Conservation (phyloP, 2,113 vertebrate species). For the Phainopepla nitens region DNA sequence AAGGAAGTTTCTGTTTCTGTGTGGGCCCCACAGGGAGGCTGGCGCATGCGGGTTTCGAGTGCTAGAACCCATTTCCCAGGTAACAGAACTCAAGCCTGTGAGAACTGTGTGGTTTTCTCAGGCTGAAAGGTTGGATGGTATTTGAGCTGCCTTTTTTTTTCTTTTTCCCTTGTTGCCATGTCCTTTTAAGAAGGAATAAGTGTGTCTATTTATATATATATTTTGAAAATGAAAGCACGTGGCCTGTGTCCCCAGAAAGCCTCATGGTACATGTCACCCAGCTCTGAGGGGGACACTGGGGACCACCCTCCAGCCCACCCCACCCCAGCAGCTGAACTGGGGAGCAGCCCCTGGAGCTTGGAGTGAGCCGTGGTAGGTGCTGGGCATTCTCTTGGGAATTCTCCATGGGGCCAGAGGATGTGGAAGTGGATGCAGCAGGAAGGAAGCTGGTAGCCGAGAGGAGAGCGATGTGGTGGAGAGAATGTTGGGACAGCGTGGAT, state of each 20-base stretch:
- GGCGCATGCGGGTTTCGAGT: background rate
- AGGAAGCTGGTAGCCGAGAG: background rate
- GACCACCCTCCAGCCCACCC: too few relatives aligned
- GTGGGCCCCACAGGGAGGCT: slow-evolving; percentile 3
- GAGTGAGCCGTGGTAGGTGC: background rate
- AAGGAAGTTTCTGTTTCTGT: slow-evolving; percentile 41
- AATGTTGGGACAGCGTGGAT: background rate
- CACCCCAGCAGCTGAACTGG: background rate
- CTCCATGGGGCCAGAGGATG: background rate
- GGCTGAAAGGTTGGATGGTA: slow-evolving; percentile 14
- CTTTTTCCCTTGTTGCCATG: background rate
- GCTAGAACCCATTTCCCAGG: slow-evolving; percentile 38
- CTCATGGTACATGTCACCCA: background rate
- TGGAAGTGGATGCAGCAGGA: background rate
- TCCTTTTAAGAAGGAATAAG: slow-evolving; percentile 30
- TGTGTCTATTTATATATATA: slow-evolving; percentile 29
- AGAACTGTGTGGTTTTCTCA: slow-evolving; percentile 40
- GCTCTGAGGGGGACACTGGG: background rate
- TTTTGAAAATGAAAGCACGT: slow-evolving; percentile 47
- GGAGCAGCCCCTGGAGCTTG: background rate
- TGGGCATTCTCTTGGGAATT: background rate
- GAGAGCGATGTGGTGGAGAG: rapidly evolving
- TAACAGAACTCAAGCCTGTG: slow-evolving; percentile 17
- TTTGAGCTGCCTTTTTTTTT: background rate
- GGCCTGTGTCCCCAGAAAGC: background rate